phyloP scores from a whole-genome alignment of 2,888 invertebrate species.

The Drosophila demipolita region DNA sequence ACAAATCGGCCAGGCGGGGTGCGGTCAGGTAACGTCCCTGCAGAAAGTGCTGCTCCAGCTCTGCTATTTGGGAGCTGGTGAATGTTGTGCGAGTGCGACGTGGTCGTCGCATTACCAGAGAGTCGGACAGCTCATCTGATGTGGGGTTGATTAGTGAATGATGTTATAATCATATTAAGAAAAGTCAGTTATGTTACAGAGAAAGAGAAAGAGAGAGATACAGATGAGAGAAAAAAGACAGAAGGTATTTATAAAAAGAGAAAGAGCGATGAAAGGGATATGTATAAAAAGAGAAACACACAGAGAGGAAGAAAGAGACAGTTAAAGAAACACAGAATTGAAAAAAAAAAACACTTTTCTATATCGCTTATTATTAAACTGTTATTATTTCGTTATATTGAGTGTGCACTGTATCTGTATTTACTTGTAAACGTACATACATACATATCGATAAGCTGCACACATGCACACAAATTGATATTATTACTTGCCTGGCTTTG shows the following conservation, averaged over 20 bases:
- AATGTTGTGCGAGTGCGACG: slow-evolving; percentile 80
- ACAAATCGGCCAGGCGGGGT: slow-evolving; percentile 69
- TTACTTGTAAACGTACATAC: neutral
- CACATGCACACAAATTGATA: neutral
- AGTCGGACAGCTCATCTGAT: slow-evolving; percentile 72
- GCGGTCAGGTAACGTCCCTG: slow-evolving; percentile 76
- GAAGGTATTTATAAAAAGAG: neutral
- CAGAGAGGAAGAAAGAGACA: neutral
- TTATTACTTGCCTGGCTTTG: slow-evolving; percentile 64
- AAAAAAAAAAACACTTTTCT: neutral
- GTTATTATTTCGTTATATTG: neutral
- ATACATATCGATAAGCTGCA: neutral
- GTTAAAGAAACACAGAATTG: neutral
- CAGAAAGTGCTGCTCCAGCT: slow-evolving; percentile 77
- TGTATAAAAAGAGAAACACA: neutral
- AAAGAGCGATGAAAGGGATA: neutral
- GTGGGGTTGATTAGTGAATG: neutral
- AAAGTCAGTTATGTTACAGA: no score
- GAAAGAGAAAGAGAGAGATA: neutral
- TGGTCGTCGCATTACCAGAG: slow-evolving; percentile 74
- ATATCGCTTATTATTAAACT: neutral
- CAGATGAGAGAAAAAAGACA: neutral
- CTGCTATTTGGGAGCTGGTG: slow-evolving; percentile 75
- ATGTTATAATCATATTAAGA: neutral
- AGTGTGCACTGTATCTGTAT: slow-evolving; percentile 5